Conservation (phyloP, 1,140 invertebrate species). For the Palaemon carinicauda region DNA sequence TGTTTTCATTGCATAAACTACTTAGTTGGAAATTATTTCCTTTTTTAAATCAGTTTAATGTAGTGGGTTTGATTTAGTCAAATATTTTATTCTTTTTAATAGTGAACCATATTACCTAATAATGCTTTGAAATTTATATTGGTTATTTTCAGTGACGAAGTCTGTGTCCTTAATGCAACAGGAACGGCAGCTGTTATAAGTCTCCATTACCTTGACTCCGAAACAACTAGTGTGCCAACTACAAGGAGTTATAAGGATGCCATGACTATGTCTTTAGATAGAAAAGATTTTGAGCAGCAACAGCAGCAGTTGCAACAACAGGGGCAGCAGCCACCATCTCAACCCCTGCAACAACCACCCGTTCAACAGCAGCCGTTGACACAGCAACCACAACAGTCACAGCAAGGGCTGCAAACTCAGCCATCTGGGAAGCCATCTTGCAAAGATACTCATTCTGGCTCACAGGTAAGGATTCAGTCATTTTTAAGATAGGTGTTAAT, state of each 20-base stretch:
- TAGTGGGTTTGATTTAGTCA: no score
- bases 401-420: not conserved
- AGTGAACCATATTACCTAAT: no score
- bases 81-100: no score
- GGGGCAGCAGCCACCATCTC: not conserved
- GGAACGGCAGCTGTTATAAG: slow-evolving; percentile 90
- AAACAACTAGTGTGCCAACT: slow-evolving; percentile 14
- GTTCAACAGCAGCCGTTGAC: not conserved
- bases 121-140: not conserved
- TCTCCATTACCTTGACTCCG: slow-evolving; percentile 57
- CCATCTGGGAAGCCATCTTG: slow-evolving; percentile 15
- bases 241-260: slow-evolving; percentile 17
- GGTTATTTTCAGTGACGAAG: slow-evolving; percentile 79
- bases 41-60: no score
- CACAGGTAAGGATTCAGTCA: slow-evolving; percentile 14
- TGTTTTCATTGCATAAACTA: no score
- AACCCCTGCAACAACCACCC: not conserved
- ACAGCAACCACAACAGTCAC: slow-evolving; percentile 1
- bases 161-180: slow-evolving; percentile 90
- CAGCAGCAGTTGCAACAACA: slow-evolving; percentile 18
- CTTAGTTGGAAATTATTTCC: no score
- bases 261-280: slow-evolving; percentile 68
- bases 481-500: not conserved
- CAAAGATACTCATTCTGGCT: slow-evolving; percentile 37
- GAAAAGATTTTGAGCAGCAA: slow-evolving; percentile 54